phyloP scores from a whole-genome alignment of 2,888 invertebrate genomes.

The Eupithecia tripunctaria region DNA sequence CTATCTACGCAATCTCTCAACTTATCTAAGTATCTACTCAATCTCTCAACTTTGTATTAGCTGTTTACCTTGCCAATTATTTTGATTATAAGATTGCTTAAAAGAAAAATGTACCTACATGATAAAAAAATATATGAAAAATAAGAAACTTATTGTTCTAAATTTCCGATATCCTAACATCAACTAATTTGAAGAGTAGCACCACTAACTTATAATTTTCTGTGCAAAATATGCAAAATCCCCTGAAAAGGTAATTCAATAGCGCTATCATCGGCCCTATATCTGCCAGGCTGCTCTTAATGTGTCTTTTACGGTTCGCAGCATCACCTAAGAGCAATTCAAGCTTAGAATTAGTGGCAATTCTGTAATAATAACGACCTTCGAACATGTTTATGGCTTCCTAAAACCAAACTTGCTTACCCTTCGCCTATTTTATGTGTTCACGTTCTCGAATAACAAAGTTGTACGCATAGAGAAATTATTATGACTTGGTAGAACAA shows the following conservation, averaged over 20 bases:
- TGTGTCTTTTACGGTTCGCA: constrained; percentile 42
- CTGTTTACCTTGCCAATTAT: too few relatives aligned
- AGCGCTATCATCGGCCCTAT: constrained; percentile 31
- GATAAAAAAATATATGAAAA: not conserved
- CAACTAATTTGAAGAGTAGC: not conserved
- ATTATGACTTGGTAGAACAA: not conserved
- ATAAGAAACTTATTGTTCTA: not conserved
- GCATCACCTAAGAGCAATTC: constrained; percentile 38
- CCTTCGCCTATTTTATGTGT: constrained; percentile 26
- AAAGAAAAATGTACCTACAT: not conserved
- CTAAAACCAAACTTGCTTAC: constrained; percentile 31
- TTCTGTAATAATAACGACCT: constrained; percentile 41
- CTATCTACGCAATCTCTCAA: not conserved
- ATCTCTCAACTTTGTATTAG: not conserved
- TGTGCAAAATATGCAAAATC: constrained; percentile 6
- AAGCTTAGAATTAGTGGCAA: constrained; percentile 42
- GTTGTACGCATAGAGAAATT: not conserved
- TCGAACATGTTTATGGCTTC: constrained; percentile 38
- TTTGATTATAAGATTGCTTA: not conserved
- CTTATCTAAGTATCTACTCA: too few relatives aligned
- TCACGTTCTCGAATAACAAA: constrained; percentile 9
- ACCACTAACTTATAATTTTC: not conserved
- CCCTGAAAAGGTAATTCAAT: constrained; percentile 15
- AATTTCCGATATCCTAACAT: not conserved
- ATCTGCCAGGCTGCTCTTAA: constrained; percentile 42